These are phyloP conservation scores for Diploptera punctata DNA, from an alignment of 2,888 invertebrate genomes.

Conservation along the genomic window DNA sequence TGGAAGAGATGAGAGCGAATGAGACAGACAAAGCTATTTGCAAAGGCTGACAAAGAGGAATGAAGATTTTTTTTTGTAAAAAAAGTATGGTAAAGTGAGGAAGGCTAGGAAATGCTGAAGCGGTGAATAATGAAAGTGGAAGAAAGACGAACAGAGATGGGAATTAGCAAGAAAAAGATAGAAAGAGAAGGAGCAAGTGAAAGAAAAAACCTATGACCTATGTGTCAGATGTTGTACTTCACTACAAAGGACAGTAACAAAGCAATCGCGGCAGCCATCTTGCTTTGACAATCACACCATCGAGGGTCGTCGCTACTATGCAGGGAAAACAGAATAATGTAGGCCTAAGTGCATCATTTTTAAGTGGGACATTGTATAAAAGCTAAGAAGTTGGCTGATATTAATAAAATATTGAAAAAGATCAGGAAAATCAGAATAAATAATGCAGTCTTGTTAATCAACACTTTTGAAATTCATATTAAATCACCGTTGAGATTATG, in stretches of 20 bases:
- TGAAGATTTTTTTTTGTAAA: no score
- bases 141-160: slow-evolving; percentile 27
- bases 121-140: slow-evolving; percentile 17
- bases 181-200: background rate
- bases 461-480: no score
- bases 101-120: slow-evolving; percentile 1
- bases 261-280: slow-evolving; percentile 14
- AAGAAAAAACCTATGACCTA: background rate
- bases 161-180: slow-evolving; percentile 19
- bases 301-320: no score
- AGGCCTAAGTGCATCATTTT: no score
- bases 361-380: no score
- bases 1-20: background rate
- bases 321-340: no score
- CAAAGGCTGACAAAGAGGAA: no score
- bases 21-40: background rate
- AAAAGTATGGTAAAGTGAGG: slow-evolving; percentile 7
- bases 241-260: background rate
- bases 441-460: no score
- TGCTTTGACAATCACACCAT: background rate
- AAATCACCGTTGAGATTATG: no score
- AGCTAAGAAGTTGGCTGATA: no score
- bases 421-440: no score
- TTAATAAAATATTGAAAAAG: no score
- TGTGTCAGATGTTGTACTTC: slow-evolving; percentile 2